Evolutionary conservation across 2,797 vertebrate species (phyloP), one percentile per base, ranked within the genome.

Genomic region (Poecilia gillii): DNA sequence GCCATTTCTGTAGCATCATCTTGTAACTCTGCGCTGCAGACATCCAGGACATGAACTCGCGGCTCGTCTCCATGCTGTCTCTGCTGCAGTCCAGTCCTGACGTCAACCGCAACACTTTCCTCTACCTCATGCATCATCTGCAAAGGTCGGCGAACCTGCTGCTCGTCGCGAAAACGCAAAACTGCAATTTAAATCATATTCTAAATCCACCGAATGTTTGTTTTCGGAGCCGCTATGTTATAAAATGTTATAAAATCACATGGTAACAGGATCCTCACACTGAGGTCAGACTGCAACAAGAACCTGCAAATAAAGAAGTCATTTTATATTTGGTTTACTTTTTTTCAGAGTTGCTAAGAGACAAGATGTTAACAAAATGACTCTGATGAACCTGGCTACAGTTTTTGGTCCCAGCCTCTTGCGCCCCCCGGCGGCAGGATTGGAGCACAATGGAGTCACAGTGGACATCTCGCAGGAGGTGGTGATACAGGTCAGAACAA

Each of bases 351-450:
- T 96, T 46, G 93, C 95, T 31, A 83, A 90, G 45, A 93, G 80
- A 23, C 77, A 94, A 77, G 82, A 92, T 3, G 36, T 93, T 41
- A 96, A 96, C 88, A 96, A 92, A 87, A 96, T 96, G 96, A 87
- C 96, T 72, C 72, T 89, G 51, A 47, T 93, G 57, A 96, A 96
- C 92, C 79, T 96, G 86, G 96, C 95, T 0, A 96, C 96, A 5
- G 94, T 96, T 64, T 96, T 96, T 43, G 96, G 96, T 1, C 96
- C 95, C 0, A 96, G 95, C 78, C 91, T 96, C 18, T 46, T 96
- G n/a, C 96, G 95, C 87, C 90, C 93, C 59, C 94, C 94, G 3
- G 85, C 90, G 92, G 89, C 74, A 1, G 84, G 81, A 46, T 57
- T 74, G 41, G 91, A 88, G 3, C 76, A 90, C 4, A 3, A 28